Evolutionary conservation across 2,113 vertebrate genomes (phyloP), one percentile per base, ranked within the genome.

Genomic region (Pelodiscus sinensis): DNA sequence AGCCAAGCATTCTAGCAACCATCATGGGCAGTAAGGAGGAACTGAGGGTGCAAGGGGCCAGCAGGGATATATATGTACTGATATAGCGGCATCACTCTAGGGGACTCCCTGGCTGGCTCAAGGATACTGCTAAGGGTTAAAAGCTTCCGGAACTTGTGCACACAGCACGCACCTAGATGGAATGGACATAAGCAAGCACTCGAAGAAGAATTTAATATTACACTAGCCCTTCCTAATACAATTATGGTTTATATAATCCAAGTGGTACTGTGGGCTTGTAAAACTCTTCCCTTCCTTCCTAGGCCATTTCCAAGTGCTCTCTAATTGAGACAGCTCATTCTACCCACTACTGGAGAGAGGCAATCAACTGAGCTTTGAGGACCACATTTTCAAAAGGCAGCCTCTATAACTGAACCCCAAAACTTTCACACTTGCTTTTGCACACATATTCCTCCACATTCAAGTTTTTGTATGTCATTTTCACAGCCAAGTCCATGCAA

Each of bases 341-440:
- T 90, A 95, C 88, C 92, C 88, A 94, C 92, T 93, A 73, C 81
- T 80, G 84, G 88, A 89, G 86, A 90, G 89, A 92, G 86, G 79
- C 35, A 94, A 90, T 79, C 79, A 85, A 78, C 91, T 88, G 86
- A 81, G 27, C 93, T 77, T 57, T 82, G 79, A 86, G 0, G 0
- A 84, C 24, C 80, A 58, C 86, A 88, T 77, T 84, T 79, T 84
- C 90, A 83, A 57, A 88, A 94, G 73, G 44, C 77, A 95, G 77
- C 71, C 5, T 90, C 65, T 88, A 84, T 58, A 82, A 90, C 93
- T 58, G 22, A 73, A 90, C 82, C 88, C 84, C 58, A 85, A 2
- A 21, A 78, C 93, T 95, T 86, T 51, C 85, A 84, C 78, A 13
- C 94, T 91, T 83, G 60, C 89, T 71, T 35, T 83, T 82, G 82